phyloP scores from a whole-genome alignment of 1,140 invertebrate genomes.

The Mamestra configurata region DNA sequence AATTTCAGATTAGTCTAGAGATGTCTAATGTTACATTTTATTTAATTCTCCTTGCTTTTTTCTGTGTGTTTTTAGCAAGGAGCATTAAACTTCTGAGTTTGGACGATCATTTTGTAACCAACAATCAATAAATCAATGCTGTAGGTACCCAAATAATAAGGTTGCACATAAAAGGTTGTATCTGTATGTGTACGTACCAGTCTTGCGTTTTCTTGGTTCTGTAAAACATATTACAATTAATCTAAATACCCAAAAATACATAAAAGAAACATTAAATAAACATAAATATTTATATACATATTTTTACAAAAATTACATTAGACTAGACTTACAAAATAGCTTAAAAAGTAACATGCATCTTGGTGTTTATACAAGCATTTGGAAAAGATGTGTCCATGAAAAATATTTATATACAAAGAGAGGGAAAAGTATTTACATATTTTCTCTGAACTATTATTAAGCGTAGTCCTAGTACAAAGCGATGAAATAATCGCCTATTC shows the following conservation, averaged over 20 bases:
- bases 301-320: background rate
- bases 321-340: background rate
- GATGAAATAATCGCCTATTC: too few relatives aligned
- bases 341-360: background rate
- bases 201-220: conserved; percentile 76
- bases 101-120: background rate
- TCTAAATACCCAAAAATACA: conserved; percentile 18
- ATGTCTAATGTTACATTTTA: too few relatives aligned
- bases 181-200: conserved; percentile 75
- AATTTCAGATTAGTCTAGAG: too few relatives aligned
- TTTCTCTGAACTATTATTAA: too few relatives aligned
- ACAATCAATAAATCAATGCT: conserved; percentile 36
- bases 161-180: conserved; percentile 27
- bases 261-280: background rate
- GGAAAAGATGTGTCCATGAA: too few relatives aligned
- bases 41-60: too few relatives aligned
- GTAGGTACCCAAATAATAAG: conserved; percentile 19
- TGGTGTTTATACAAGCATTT: background rate
- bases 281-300: background rate
- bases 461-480: too few relatives aligned
- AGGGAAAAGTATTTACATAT: too few relatives aligned
- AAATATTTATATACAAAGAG: too few relatives aligned
- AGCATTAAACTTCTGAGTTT: too few relatives aligned
- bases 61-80: too few relatives aligned
- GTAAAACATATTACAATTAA: conserved; percentile 69